These are phyloP conservation scores for Bellardia pandia DNA, from an alignment of 2,888 invertebrate species.

Conservation along the genomic window DNA sequence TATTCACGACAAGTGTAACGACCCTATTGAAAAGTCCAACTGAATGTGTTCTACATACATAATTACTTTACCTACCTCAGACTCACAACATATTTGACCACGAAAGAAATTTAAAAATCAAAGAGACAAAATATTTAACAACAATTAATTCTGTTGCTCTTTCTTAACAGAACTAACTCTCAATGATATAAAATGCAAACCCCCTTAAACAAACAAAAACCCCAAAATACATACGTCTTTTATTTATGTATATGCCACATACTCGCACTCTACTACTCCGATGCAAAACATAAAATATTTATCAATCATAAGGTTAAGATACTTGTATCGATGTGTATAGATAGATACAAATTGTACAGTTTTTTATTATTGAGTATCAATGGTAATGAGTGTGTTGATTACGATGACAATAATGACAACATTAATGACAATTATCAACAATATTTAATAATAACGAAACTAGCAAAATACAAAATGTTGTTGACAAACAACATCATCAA, in stretches of 20 bases:
- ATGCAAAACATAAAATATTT: constrained; percentile 38
- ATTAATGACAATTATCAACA: constrained; percentile 53
- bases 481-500: constrained; percentile 72
- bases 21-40: no score
- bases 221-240: neutral
- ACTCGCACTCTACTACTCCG: neutral
- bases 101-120: neutral
- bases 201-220: neutral
- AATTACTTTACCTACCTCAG: no score
- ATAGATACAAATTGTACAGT: constrained; percentile 31
- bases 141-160: neutral
- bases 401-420: constrained; percentile 47
- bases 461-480: constrained; percentile 65
- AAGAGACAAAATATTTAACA: neutral
- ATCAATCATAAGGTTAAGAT: constrained; percentile 44
- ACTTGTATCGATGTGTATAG: neutral
- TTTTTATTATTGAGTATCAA: constrained; percentile 40
- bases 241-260: neutral
- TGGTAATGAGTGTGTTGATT: constrained; percentile 46
- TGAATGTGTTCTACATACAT: no score
- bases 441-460: constrained; percentile 41
- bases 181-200: constrained; percentile 14
- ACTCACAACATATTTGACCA: no score
- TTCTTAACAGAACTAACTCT: neutral
- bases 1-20: no score